Base-by-base conservation (phyloP, 1,140 invertebrate species). In the Samia ricini region DNA sequence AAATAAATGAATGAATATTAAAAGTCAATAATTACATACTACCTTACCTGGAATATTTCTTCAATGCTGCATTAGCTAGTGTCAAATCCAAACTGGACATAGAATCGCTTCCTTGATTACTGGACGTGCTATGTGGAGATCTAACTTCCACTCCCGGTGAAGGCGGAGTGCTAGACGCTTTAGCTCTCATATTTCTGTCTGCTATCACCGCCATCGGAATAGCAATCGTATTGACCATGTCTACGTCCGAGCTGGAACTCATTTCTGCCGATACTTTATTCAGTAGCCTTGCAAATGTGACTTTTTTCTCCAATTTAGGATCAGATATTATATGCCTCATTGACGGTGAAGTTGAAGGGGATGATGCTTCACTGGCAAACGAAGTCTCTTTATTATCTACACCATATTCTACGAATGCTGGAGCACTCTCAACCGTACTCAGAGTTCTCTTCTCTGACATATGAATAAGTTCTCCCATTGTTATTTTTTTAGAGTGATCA, bases 201-300 rank as follows among this genome's bases (percentile, higher is more conserved):
- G 83, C 77, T 71, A 90, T 88, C 4, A 90, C 85, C 2, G 88
- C 85, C 88, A 90, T 90, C 0, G 88, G 85, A 56, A 90, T 90
- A 1, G 85, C 72, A 54, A 92, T 91, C 10, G 91, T 92, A 56
- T 92, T 89, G 10, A 84, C 91, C 74, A 92, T 89, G 70, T 94
- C 93, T 50, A 93, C 91, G 54, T 94, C 94, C 0, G 93, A 94
- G 23, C 93, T 93, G 12, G 93, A 94, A 66, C 93, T 94, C 93
- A 95, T 94, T 90, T 95, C 94, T 19, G 93, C 93, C 19, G 94
- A 94, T 3, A 95, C 94, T 87, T 93, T 95, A 71, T 94, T 94
- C 21, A 95, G 81, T 24, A 95, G 81, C 66, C 94, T 91, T 6
- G 95, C 95, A 77, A 95, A 95, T 0, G 94, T 95, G 0, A 95